These are phyloP conservation scores for Strix uralensis DNA, from an alignment of 2,113 vertebrate species.

Conservation along the genomic window DNA sequence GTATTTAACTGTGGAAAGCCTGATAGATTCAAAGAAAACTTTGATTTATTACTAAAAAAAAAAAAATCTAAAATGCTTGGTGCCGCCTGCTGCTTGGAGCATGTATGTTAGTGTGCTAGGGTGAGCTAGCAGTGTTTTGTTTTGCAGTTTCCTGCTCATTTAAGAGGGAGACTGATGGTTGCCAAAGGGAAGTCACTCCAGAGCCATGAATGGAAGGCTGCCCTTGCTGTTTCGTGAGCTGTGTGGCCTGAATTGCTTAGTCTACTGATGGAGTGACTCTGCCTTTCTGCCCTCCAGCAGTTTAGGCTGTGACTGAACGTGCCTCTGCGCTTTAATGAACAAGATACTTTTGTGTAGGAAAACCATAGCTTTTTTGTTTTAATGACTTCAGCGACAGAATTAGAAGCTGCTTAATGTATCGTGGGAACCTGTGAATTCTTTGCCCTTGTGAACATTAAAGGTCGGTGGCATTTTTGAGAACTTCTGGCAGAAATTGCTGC, in stretches of 20 bases:
- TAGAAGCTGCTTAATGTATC: not conserved
- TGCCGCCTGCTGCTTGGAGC: not conserved
- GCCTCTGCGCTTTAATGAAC: not conserved
- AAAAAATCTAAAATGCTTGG: not conserved
- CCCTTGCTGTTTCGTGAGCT: not conserved
- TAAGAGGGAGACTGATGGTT: not conserved
- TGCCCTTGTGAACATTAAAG: not conserved
- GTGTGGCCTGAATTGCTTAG: not conserved
- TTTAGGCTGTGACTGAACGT: not conserved
- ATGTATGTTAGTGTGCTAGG: no score
- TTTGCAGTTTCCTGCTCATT: not conserved
- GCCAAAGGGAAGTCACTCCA: not conserved
- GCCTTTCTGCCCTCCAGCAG: not conserved
- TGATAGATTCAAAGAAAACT: not conserved
- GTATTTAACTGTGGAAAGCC: not conserved
- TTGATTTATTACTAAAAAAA: not conserved
- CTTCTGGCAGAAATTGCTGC: not conserved
- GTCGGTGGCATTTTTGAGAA: not conserved
- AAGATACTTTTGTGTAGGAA: not conserved
- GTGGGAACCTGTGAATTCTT: not conserved
- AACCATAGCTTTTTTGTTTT: not conserved
- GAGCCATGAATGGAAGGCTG: not conserved
- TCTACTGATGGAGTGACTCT: not conserved
- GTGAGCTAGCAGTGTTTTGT: rapidly evolving
- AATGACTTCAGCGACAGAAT: not conserved